Conservation (phyloP, 2,797 vertebrate species). For the Cirrhinus molitorella region DNA sequence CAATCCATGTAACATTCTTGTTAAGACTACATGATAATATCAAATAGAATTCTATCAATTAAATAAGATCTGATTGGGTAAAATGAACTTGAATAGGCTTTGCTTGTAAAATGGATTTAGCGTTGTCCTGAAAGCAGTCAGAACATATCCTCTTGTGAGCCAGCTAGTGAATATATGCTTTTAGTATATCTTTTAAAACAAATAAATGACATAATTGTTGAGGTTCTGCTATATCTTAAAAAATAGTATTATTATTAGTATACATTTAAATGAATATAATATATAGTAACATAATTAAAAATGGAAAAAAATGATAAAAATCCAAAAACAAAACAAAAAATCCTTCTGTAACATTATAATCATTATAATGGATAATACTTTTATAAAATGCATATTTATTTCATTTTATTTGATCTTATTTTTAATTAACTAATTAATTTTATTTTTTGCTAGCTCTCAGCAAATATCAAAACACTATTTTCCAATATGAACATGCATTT, state of each 20-base stretch:
- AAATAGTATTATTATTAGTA: neutral
- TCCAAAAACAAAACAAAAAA: neutral
- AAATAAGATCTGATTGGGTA: neutral
- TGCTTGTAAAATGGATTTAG: neutral
- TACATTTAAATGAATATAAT: neutral
- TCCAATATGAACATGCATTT: neutral
- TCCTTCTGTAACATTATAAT: neutral
- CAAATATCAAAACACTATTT: neutral
- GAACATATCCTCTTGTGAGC: neutral
- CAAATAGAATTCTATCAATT: neutral
- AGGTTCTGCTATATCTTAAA: neutral
- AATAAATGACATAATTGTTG: neutral
- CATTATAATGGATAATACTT: neutral
- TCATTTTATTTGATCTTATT: too few relatives aligned
- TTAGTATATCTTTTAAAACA: neutral
- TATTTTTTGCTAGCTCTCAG: neutral
- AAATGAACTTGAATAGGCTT: neutral
- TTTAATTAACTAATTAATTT: too few relatives aligned
- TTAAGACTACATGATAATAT: neutral
- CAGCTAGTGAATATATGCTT: slow-evolving; percentile 2
- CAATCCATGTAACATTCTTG: neutral
- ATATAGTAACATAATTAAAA: neutral
- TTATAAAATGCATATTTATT: neutral
- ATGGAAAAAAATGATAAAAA: neutral
- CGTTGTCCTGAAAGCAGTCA: neutral